Evolutionary conservation across 1,140 invertebrate species (phyloP), one percentile per base, ranked within the genome.

Genomic region (Hylaeus anthracinus): DNA sequence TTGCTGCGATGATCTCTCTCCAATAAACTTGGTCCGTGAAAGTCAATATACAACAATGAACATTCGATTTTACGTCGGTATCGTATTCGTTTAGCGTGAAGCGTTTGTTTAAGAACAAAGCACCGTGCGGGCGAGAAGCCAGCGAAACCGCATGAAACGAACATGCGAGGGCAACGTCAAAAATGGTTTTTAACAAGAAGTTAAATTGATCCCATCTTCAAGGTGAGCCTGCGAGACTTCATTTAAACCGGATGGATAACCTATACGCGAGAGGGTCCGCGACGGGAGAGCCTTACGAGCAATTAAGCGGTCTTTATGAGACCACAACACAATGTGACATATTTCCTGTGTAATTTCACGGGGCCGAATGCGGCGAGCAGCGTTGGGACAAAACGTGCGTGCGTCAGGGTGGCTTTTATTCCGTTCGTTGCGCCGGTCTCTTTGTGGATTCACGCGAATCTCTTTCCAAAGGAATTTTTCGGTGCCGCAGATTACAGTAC

Each of bases 291-390:
- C 37, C 77, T 83, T 82, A 87, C 70, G 41, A 61, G 75, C 79
- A 88, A 86, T 88, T 88, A 88, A 88, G 58, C 39, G 51, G 78
- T 79, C 64, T 85, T 88, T 87, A 85, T 53, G 83, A 82, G 67
- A 60, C 15, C 65, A 61, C 63, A 60, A 26, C 65, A 61, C 63
- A 60, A 75, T 79, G 80, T 74, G 84, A 84, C 78, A 84, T 74
- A 80, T 83, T 80, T 53, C 60, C 55, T 6, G 72, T 72, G 41
- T 66, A 85, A 86, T 72, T 86, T 77, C 37, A 37, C 41, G 53
- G 58, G 26, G 41, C 12, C 43, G 41, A 85, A 67, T 37, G 60
- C 70, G 73, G 8, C 37, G 15, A 43, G 51, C 37, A 5, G 8
- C 12, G 12, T 26, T 10, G 43, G 58, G 51, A 63, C 67, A 73